Evolutionary conservation across 2,797 vertebrate genomes (phyloP).

Genomic region (Gadopsis marmoratus): DNA sequence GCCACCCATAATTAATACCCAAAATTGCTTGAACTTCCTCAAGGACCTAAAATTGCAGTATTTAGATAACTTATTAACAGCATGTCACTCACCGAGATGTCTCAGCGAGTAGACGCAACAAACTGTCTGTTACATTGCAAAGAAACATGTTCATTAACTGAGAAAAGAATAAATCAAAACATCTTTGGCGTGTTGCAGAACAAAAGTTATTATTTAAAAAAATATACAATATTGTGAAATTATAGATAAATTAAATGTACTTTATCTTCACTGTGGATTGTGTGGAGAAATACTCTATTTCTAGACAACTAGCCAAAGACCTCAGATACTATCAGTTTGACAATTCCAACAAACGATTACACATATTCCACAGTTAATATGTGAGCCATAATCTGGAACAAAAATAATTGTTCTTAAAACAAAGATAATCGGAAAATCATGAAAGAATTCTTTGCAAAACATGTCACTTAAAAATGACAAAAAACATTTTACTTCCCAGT

Average conservation of each 20-base stretch:
- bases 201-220: not conserved
- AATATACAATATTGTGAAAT: no score
- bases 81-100: not conserved
- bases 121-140: not conserved
- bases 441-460: not conserved
- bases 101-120: not conserved
- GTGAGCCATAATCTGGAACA: conserved; percentile 23
- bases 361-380: conserved; percentile 52
- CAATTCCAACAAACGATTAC: conserved; percentile 53
- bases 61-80: conserved; percentile 64
- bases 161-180: not conserved
- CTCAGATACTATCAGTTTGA: conserved; percentile 43
- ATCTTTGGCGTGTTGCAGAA: not conserved
- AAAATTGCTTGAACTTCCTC: conserved; percentile 34
- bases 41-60: conserved; percentile 25
- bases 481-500: not conserved
- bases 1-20: conserved; percentile 29
- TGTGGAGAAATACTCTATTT: not conserved
- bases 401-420: conserved; percentile 1
- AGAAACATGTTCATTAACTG: not conserved
- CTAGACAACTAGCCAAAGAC: not conserved
- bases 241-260: not conserved
- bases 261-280: not conserved
- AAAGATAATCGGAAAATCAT: not conserved
- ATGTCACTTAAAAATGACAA: not conserved